phyloP scores from a whole-genome alignment of 2,797 vertebrate species.

The Amazona ochrocephala region DNA sequence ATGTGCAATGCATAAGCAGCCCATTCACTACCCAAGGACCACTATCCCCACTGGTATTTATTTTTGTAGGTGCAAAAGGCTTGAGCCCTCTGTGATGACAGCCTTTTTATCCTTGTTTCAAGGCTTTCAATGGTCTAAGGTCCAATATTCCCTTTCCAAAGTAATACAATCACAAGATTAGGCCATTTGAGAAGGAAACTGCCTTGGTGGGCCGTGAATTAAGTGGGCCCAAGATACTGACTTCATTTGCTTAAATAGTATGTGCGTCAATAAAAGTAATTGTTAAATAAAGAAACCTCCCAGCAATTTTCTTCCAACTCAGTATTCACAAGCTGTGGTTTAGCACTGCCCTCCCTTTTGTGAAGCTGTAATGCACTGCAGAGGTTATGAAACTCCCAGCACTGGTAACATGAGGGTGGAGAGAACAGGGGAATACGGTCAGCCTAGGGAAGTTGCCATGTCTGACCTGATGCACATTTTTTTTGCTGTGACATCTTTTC shows the following conservation, averaged over 20 bases:
- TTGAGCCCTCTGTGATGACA: neutral
- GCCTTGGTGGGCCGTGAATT: conserved; percentile 26
- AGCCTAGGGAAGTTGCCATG: neutral
- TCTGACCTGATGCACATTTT: neutral
- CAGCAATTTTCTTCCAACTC: conserved; percentile 46
- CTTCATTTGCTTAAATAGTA: conserved; percentile 46
- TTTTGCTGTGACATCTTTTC: neutral
- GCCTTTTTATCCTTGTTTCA: neutral
- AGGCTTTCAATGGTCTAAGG: neutral
- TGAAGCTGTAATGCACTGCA: neutral
- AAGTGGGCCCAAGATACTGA: conserved; percentile 18
- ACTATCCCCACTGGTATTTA: neutral
- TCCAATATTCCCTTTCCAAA: neutral
- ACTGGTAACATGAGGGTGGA: neutral
- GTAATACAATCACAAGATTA: neutral
- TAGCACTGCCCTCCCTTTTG: conserved; percentile 14
- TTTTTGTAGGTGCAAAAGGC: neutral
- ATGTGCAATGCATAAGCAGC: neutral
- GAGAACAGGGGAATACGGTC: neutral
- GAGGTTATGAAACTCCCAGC: conserved; percentile 20
- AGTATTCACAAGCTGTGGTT: conserved; percentile 35
- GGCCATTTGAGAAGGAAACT: conserved; percentile 7
- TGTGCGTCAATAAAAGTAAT: conserved; percentile 38
- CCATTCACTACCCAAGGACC: neutral
- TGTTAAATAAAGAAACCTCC: conserved; percentile 54